Percentiles rank a stretch among this genome's conserved stretches.
These are phyloP conservation scores for Oceanodroma leucorhoa DNA, from an alignment of 2,797 vertebrate genomes.

Conservation along the genomic window DNA sequence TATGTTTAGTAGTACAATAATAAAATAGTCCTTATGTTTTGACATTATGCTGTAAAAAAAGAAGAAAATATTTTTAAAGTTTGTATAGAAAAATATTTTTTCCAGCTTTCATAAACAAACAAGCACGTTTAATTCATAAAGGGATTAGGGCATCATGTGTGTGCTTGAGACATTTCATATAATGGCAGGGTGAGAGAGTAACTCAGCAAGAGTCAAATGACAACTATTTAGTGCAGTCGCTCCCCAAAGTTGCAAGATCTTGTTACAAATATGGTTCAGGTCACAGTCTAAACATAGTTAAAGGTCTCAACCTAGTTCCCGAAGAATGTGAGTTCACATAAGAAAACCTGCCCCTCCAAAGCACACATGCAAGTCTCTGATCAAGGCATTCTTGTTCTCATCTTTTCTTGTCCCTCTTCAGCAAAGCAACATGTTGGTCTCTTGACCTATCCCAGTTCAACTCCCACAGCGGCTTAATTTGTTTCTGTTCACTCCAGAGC, in stretches of 20 bases:
- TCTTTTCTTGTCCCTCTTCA: background rate
- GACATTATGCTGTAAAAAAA: background rate
- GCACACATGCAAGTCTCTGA: background rate
- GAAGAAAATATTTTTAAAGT: background rate
- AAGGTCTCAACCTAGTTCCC: conserved; percentile 9
- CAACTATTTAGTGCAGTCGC: background rate
- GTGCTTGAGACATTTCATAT: background rate
- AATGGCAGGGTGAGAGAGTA: background rate
- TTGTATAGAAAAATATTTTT: background rate
- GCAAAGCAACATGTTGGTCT: background rate
- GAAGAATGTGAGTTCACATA: conserved; percentile 21
- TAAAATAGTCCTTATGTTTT: background rate
- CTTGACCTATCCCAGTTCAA: background rate
- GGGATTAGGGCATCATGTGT: background rate
- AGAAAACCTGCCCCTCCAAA: background rate
- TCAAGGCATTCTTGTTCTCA: background rate
- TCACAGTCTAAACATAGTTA: background rate
- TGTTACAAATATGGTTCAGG: conserved; percentile 7
- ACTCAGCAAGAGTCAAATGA: background rate
- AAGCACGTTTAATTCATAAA: background rate
- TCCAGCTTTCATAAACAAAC: background rate
- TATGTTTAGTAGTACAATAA: background rate
- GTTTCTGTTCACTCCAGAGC: background rate
- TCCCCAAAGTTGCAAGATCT: background rate
- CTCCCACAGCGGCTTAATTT: background rate